Base-by-base conservation (phyloP, 2,888 invertebrate species). In the Galeopsomyia nigrocyanea region DNA sequence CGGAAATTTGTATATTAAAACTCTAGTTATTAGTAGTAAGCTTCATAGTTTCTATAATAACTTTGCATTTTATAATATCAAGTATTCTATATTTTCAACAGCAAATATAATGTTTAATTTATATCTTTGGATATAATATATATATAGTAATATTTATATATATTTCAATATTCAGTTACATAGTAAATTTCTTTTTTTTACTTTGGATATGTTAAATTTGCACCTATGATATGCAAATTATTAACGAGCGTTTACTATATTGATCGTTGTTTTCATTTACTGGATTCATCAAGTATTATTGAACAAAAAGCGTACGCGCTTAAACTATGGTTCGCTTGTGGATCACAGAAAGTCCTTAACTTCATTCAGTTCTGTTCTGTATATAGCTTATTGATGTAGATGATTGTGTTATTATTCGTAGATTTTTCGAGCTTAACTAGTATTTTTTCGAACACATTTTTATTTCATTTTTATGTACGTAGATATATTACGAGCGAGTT, bases 101-200 rank as follows among this genome's bases (percentile, higher is more conserved):
- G 65, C 68, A 68, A 73, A 68, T 68, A 65, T 73, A 68, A 73
- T 73, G 63, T 64, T 73, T 58, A 50, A 21, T 19, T 55, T 62
- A 62, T 46, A 63, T 68, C 58, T 62, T 58, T 47, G 31, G 55
- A 61, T 69, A 63, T 62, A 69, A 68, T 63, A 57, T 64, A 55
- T 69, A 56, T 31, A 16, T 57, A 53, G 57, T 57, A 16, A 60
- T 64, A 57, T 51, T 51, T 19, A 47, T 65, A 71, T 62, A 67
- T 67, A 51, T 53, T 49, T 9, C 16, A 10, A 22, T 57, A 63
- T 58, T 58, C 58, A 60, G 6, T 26, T 57, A 58, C 47, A 21
- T 39, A 57, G 22, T 53, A 57, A 49, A 57, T 21, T 62, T 31
- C 55, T 21, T 46, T 71, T 31, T 3, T 71, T 50, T 22, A 19